Conservation (phyloP, 2,113 vertebrate genomes). For the Parus major region DNA sequence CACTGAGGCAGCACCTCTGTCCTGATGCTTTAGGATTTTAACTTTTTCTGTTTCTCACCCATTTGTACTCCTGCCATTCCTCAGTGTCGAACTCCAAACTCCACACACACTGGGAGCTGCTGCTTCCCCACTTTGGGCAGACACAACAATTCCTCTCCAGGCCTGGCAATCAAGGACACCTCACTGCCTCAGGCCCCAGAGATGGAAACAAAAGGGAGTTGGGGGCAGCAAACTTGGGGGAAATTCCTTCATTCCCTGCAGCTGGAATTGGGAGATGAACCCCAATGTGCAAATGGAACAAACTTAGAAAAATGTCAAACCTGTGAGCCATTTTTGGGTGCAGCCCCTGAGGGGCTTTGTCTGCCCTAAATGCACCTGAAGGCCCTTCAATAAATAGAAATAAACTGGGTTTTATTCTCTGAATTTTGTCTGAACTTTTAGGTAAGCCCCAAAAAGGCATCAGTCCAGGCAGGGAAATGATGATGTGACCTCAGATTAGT, state of each 20-base stretch:
- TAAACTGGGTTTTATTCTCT: not conserved
- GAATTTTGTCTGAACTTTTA: not conserved
- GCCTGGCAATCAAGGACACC: not conserved
- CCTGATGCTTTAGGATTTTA: not conserved
- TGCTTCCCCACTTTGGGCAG: not conserved
- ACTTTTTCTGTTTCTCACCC: not conserved
- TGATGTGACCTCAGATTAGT: fast-evolving
- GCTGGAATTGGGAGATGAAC: not conserved
- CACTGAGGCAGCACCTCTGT: not conserved
- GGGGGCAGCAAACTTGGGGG: not conserved
- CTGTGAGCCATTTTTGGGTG: not conserved
- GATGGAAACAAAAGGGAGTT: not conserved
- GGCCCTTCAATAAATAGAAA: not conserved
- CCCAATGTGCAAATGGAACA: not conserved
- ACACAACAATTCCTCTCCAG: not conserved
- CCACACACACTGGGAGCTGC: not conserved
- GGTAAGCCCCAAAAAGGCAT: no score
- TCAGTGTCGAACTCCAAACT: not conserved
- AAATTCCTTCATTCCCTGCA: not conserved
- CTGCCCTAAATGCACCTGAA: not conserved
- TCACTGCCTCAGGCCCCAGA: not conserved
- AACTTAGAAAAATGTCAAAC: not conserved
- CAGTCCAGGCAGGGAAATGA: not conserved
- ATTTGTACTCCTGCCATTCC: not conserved
- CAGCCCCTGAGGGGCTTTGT: no score